A percentile compares a stretch with the other conserved stretches of the same genome.
Conservation (phyloP, 2,888 invertebrate species). For the Thymelicus acteon region DNA sequence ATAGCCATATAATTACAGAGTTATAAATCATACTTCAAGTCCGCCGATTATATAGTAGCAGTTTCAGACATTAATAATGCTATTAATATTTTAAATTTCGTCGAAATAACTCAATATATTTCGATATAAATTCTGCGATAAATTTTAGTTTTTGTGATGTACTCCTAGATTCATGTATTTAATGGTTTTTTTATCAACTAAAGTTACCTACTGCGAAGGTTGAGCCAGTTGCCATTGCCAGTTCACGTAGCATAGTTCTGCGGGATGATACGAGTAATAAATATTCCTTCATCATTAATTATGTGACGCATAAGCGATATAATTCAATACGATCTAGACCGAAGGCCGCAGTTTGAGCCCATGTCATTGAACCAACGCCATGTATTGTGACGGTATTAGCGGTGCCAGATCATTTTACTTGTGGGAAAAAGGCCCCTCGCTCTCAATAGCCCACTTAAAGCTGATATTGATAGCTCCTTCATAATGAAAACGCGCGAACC, state of each 20-base stretch:
- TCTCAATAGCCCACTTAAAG: constrained; percentile 54
- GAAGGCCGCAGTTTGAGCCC: constrained; percentile 39
- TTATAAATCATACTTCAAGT: constrained; percentile 26
- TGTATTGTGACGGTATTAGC: constrained; percentile 33
- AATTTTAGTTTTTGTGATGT: no score
- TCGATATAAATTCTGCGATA: no score
- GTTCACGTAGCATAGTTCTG: no score
- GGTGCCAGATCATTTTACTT: constrained; percentile 52
- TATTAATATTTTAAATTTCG: not conserved
- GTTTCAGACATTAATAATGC: not conserved
- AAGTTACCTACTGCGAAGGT: no score
- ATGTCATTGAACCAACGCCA: constrained; percentile 45
- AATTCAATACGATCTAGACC: constrained; percentile 38
- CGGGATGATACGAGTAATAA: not conserved
- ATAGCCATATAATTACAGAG: constrained; percentile 26
- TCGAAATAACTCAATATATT: no score
- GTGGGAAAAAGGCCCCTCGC: constrained; percentile 54
- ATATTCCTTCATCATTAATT: constrained; percentile 11
- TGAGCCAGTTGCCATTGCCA: no score
- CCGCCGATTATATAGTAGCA: constrained; percentile 7
- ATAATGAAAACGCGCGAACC: constrained; percentile 39
- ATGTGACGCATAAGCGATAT: constrained; percentile 24
- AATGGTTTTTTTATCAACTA: no score
- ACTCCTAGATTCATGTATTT: no score
- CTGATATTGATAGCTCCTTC: constrained; percentile 52